Evolutionary conservation across 2,888 invertebrate genomes (phyloP).

Genomic region (Brachypalpus laphriformis): DNA sequence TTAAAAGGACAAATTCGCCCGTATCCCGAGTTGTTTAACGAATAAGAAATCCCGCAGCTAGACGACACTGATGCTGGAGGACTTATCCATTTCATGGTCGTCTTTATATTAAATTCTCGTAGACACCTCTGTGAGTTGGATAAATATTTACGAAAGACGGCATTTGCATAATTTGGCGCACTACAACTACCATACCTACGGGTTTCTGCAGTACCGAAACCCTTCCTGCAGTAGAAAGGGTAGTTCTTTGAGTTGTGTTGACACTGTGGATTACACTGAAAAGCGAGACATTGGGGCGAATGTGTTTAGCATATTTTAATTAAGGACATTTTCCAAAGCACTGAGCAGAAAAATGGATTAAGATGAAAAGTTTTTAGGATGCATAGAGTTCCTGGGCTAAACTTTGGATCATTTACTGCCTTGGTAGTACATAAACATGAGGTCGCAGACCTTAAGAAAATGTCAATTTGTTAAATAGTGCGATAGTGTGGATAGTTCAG

Average conservation of each 20-base stretch:
- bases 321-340: conserved; percentile 72
- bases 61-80: conserved; percentile 31
- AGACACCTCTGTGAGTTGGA: conserved; percentile 74
- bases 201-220: conserved; percentile 19
- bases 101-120: conserved; percentile 71
- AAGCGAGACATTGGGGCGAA: conserved; percentile 52
- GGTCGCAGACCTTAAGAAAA: conserved; percentile 2
- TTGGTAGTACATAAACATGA: not conserved
- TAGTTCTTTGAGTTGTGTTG: conserved; percentile 67
- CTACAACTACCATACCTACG: conserved; percentile 57
- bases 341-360: conserved; percentile 72
- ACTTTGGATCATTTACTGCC: conserved; percentile 6
- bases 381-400: conserved; percentile 13
- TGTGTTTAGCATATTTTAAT: conserved; percentile 74
- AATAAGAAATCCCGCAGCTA: conserved; percentile 51
- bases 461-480: not conserved
- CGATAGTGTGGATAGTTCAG: not conserved
- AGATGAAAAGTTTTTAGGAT: conserved; percentile 47
- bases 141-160: conserved; percentile 72
- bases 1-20: conserved; percentile 9
- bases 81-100: conserved; percentile 72
- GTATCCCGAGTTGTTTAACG: conserved; percentile 36
- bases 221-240: conserved; percentile 10
- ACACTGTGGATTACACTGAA: conserved; percentile 68
- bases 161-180: conserved; percentile 73